phyloP scores from a whole-genome alignment of 2,113 vertebrate genomes.

The Hippocampus zosterae region DNA sequence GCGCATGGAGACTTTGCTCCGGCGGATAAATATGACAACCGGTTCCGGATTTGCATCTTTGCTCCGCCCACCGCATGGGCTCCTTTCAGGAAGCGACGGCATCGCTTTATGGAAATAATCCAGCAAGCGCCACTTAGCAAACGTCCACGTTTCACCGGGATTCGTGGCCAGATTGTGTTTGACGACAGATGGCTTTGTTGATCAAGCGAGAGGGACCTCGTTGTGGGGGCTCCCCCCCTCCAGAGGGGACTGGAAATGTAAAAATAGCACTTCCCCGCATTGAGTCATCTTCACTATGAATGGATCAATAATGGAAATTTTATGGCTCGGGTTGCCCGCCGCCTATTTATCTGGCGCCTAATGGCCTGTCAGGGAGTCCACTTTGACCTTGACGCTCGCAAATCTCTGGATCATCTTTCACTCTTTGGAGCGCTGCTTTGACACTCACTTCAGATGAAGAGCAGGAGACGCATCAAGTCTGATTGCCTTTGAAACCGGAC shows the following conservation, averaged over 20 bases:
- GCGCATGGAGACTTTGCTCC: background rate
- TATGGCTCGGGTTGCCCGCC: conserved; percentile 24
- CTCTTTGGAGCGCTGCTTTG: conserved; percentile 35
- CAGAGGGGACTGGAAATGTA: conserved; percentile 12
- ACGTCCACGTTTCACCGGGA: conserved; percentile 3
- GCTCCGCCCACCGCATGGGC: conserved; percentile 22
- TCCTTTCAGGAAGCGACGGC: background rate
- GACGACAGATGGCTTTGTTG: conserved; percentile 13
- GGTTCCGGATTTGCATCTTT: conserved; percentile 29
- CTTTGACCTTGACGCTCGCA: conserved; percentile 35
- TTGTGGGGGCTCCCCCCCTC: conserved; percentile 8
- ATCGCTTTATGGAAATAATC: conserved; percentile 6
- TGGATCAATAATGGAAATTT: conserved; percentile 53
- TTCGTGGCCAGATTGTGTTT: conserved; percentile 2
- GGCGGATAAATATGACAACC: conserved; percentile 13
- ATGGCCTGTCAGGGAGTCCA: conserved; percentile 29
- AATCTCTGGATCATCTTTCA: conserved; percentile 43
- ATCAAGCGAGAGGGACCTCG: conserved; percentile 10
- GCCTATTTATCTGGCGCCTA: conserved; percentile 41
- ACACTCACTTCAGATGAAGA: conserved; percentile 43
- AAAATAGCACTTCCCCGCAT: conserved; percentile 40
- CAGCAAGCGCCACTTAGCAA: conserved; percentile 11
- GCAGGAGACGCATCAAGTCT: conserved; percentile 5
- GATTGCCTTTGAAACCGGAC: conserved; percentile 37
- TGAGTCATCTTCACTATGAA: conserved; percentile 24